Conservation (phyloP, 1,140 invertebrate genomes). For the Drosophila nebulosa region DNA sequence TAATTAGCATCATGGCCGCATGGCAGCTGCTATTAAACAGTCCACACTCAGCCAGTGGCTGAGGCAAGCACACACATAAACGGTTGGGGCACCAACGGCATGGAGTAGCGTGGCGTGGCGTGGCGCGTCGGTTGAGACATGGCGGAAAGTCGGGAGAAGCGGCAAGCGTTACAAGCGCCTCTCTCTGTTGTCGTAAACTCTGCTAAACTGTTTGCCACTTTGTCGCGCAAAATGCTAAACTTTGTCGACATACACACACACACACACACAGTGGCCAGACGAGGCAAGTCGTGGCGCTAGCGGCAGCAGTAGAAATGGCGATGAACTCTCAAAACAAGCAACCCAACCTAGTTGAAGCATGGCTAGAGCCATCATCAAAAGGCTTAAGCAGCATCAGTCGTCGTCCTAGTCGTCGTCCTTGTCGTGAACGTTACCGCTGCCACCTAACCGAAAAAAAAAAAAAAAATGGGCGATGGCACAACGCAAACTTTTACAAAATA, state of each 20-base stretch:
- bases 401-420: conserved; percentile 23
- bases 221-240: conserved; percentile 77
- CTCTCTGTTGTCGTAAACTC: conserved; percentile 70
- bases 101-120: no score
- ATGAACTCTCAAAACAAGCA: conserved; percentile 53
- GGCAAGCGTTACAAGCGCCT: conserved; percentile 33
- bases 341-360: conserved; percentile 6
- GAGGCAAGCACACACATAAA: conserved; percentile 25
- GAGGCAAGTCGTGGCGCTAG: background rate
- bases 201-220: conserved; percentile 78
- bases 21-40: conserved; percentile 77
- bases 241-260: conserved; percentile 54
- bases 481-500: conserved; percentile 75
- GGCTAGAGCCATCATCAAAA: conserved; percentile 67
- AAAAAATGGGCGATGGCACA: conserved; percentile 62
- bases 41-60: conserved; percentile 28
- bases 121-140: conserved; percentile 49
- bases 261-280: conserved; percentile 7
- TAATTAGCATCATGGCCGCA: conserved; percentile 77
- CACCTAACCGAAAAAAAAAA: conserved; percentile 21
- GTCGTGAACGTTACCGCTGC: background rate
- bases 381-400: conserved; percentile 70
- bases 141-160: conserved; percentile 7
- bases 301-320: conserved; percentile 20
- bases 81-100: conserved; percentile 46